A percentile compares a stretch with the other conserved stretches of the same genome.
Conservation (phyloP, 2,797 vertebrate species). For the Artibeus jamaicensis region DNA sequence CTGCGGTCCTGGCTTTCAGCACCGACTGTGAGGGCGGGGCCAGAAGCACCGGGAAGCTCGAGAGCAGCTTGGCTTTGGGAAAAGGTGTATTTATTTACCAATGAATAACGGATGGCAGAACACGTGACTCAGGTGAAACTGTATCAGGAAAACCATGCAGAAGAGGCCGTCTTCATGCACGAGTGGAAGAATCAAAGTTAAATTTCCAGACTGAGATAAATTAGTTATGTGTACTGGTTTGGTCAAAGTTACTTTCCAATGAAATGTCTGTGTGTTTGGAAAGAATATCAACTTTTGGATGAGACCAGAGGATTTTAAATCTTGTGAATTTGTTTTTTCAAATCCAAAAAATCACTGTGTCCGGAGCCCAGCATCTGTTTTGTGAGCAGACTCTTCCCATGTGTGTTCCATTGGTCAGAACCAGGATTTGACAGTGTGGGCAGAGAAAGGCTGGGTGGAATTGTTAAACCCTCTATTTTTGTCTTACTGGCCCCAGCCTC, state of each 20-base stretch:
- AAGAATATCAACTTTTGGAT: background rate
- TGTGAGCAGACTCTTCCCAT: background rate
- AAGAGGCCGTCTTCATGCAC: background rate
- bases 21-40: background rate
- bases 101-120: background rate
- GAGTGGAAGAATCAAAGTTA: background rate
- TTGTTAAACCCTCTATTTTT: background rate
- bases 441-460: background rate
- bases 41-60: no score
- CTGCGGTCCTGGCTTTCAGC: background rate
- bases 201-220: background rate
- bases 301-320: constrained; percentile 13
- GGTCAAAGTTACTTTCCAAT: background rate
- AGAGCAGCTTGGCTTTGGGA: background rate
- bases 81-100: background rate
- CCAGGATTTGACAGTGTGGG: background rate
- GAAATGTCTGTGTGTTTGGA: background rate
- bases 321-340: constrained; percentile 36
- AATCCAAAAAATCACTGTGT: background rate
- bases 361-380: constrained; percentile 40
- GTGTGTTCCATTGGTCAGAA: background rate
- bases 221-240: background rate
- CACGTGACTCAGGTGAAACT: background rate
- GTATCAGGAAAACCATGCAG: background rate
- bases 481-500: background rate